Base-by-base conservation (phyloP, 2,113 vertebrate genomes). In the Donacobius atricapilla region DNA sequence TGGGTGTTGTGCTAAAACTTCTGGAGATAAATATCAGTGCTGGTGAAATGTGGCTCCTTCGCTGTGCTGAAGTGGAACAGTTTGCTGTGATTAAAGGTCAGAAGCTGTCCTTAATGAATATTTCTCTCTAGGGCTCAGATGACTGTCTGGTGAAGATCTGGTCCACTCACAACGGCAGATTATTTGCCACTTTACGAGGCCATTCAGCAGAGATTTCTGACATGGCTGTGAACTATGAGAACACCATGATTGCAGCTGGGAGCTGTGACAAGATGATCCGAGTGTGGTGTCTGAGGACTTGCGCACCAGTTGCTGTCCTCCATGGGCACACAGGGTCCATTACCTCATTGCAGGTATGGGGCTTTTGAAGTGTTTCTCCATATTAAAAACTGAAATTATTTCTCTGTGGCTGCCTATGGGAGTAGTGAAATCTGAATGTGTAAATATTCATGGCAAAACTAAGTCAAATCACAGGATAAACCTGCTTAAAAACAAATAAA, bases 71-170 rank as follows among this genome's bases (percentile, higher is more conserved):
- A 65, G 33, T 69, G 37, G 56, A 79, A 27, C 16, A 61, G 2
- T 87, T 61, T 47, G 50, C 20, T 72, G 27, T 28, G 39, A 65
- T 50, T 70, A 71, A 63, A 63, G 40, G 53, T 30, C 1, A 6
- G 40, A 53, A 65, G 17, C 24, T 84, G 31, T 81, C 28, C 3
- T 0, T 77, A 53, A 44, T 47, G 44, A 57, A 21, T 4, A 25
- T 95, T 96, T 82, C 70, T 83, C 70, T 75, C 24, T 72, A 99
- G 99, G 99, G 99, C 90, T 99, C 99, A 33, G 99, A 99, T 93
- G 99, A 99, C 97, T 99, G 99, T 91, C 98, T 99, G 97, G 99
- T 99, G 85, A 99, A 99, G 97, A 99, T 99, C 76, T 99, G 99
- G 99, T 99, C 99, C 69, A 99, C 99, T 31, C 98, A 99, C 88